Evolutionary conservation across 35 echinoderm and acorn worm genomes (phyloP).

Genomic region (Holothuria glaberrima): DNA sequence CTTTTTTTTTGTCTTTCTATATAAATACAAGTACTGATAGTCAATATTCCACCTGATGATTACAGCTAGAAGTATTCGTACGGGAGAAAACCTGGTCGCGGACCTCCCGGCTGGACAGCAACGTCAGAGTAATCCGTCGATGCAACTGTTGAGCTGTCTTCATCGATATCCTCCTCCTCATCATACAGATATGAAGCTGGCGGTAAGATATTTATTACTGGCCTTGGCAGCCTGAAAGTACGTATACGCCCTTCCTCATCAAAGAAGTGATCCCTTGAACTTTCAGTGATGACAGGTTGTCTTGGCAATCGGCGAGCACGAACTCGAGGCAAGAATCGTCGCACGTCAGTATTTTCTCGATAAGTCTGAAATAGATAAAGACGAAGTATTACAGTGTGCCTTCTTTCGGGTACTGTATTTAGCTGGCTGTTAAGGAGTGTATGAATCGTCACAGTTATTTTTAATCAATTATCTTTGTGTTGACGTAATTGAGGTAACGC

Average conservation of each 20-base stretch:
- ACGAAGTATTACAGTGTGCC: too few species aligned
- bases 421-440: too few species aligned
- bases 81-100: background rate
- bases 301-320: conserved; percentile 6
- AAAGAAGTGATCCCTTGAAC: conserved; percentile 5
- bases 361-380: background rate
- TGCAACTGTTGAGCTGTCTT: background rate
- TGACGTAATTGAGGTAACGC: too few species aligned
- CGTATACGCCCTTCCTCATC: conserved; percentile 20
- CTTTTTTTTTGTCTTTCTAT: too few species aligned
- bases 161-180: background rate
- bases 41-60: background rate
- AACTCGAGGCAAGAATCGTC: conserved; percentile 14
- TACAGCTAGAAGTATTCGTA: conserved; percentile 33
- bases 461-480: too few species aligned
- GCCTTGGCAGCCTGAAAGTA: conserved; percentile 15
- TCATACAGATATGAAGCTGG: background rate
- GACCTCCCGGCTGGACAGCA: conserved; percentile 1
- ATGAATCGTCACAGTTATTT: too few species aligned
- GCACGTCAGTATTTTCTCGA: background rate
- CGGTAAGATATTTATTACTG: background rate
- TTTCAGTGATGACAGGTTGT: background rate
- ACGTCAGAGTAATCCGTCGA: conserved; percentile 1
- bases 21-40: background rate
- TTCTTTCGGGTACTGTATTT: too few species aligned